Evolutionary conservation across 2,113 vertebrate genomes (phyloP).

Genomic region (Vireo altiloquus): DNA sequence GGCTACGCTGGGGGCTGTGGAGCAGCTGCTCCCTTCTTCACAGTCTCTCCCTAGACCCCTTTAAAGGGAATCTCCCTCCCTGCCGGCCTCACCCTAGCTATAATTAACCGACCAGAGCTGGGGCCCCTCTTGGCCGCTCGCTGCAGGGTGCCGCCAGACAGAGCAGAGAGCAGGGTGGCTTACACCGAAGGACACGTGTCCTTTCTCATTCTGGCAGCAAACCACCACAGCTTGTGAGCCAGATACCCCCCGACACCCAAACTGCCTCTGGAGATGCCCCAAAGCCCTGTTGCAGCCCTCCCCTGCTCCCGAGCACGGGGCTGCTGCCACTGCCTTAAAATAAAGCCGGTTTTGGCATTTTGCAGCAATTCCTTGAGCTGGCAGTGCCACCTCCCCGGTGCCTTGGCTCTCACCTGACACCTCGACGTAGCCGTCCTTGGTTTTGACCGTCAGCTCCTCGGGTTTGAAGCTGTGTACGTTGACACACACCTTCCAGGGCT

Average conservation of each 20-base stretch:
- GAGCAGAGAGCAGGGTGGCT: not conserved
- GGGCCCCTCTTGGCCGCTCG: not conserved
- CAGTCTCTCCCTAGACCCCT: not conserved
- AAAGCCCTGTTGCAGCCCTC: not conserved
- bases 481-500: constrained; percentile 98
- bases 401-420: constrained; percentile 86
- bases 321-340: accelerated
- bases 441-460: constrained; percentile 90
- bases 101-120: constrained; percentile 17
- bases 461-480: constrained; percentile 97
- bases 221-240: accelerated
- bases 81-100: not conserved
- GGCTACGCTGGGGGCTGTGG: not conserved
- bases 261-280: not conserved
- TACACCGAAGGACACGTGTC: not conserved
- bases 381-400: accelerated
- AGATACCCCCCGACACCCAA: not conserved
- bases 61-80: constrained; percentile 35
- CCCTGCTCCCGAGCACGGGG: not conserved
- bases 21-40: not conserved
- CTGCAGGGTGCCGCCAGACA: not conserved
- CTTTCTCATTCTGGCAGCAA: not conserved
- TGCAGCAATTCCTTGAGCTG: not conserved
- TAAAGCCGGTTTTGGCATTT: not conserved
- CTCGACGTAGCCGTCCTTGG: constrained; percentile 93